phyloP scores from a whole-genome alignment of 2,113 vertebrate species.

The Vidua macroura region DNA sequence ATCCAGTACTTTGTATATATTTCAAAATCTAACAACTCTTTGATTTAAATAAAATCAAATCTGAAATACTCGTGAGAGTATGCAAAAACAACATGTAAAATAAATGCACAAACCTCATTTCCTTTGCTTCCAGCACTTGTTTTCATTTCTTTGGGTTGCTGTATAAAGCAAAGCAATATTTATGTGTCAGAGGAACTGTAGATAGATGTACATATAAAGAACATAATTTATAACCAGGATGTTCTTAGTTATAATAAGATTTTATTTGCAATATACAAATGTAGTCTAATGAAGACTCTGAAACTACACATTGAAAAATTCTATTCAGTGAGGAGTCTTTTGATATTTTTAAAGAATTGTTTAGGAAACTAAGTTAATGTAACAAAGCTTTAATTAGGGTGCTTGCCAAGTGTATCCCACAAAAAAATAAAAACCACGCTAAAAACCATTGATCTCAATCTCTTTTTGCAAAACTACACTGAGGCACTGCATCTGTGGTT shows the following conservation, averaged over 20 bases:
- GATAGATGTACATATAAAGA: not conserved
- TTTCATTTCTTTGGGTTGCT: conserved; percentile 97
- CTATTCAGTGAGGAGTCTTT: not conserved
- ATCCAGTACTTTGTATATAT: not conserved
- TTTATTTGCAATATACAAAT: not conserved
- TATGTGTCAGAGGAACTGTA: not conserved
- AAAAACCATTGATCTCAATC: not conserved
- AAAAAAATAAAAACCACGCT: not conserved
- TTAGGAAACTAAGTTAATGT: not conserved
- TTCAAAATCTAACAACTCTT: not conserved
- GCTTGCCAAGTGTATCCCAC: not conserved
- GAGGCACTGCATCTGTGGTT: not conserved
- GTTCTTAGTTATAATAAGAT: not conserved
- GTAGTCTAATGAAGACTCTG: not conserved
- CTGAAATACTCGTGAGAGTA: not conserved
- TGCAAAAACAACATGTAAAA: not conserved
- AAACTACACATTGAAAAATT: not conserved
- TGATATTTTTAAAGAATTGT: not conserved
- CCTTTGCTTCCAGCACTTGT: conserved; percentile 87
- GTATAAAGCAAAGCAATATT: conserved; percentile 63
- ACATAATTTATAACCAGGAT: not conserved
- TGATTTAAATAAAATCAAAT: not conserved
- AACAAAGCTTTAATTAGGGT: not conserved
- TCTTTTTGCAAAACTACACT: not conserved
- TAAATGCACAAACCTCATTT: conserved; percentile 83